These are phyloP conservation scores for Operophtera brumata DNA, from an alignment of 2,888 invertebrate species.

Conservation along the genomic window DNA sequence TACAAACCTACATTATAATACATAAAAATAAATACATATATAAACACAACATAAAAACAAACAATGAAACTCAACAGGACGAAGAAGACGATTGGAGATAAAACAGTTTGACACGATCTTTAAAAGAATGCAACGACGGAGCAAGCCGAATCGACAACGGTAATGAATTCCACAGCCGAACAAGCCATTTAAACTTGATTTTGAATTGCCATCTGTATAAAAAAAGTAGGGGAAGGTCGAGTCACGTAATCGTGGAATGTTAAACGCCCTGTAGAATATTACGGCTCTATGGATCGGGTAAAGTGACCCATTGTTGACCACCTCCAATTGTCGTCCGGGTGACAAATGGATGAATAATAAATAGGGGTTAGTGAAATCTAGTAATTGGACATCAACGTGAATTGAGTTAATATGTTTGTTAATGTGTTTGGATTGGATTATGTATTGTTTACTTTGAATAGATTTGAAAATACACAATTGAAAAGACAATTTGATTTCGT, in stretches of 20 bases:
- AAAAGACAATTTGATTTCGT: neutral
- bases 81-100: too few species aligned
- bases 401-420: slow-evolving; percentile 28
- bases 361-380: slow-evolving; percentile 46
- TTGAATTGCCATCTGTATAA: neutral
- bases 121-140: too few species aligned
- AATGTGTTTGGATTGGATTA: neutral
- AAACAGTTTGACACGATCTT: too few species aligned
- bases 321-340: slow-evolving; percentile 59
- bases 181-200: too few species aligned
- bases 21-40: too few species aligned
- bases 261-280: neutral
- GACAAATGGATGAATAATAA: slow-evolving; percentile 67
- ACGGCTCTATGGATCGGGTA: slow-evolving; percentile 30
- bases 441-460: slow-evolving; percentile 3
- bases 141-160: too few species aligned
- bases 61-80: too few species aligned
- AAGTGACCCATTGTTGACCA: slow-evolving; percentile 49
- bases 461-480: neutral
- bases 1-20: too few species aligned
- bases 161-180: too few species aligned
- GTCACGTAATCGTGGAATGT: neutral
- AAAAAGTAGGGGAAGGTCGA: neutral
- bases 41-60: too few species aligned
- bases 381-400: slow-evolving; percentile 45